Evolutionary conservation across 2,888 invertebrate species (phyloP), one percentile per base, ranked within the genome.

Genomic region (Chelonus formosanus): DNA sequence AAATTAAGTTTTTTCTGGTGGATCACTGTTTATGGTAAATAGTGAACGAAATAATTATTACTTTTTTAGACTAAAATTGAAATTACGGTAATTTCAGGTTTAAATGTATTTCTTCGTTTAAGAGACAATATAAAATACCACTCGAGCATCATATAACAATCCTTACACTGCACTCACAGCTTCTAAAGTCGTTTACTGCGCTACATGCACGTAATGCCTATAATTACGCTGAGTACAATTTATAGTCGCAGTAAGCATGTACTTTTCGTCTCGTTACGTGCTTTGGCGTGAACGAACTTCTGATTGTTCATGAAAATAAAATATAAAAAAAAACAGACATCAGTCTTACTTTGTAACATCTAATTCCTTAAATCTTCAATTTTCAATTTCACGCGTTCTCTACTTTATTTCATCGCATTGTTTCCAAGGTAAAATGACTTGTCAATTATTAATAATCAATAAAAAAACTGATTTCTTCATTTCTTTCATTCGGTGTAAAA

Each of bases 221-320:
- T 80, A 79, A 80, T 81, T 80, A 78, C 73, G 73, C 47, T 70
- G 70, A 74, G 75, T 73, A 73, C 80, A 79, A 79, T 77, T 80
- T 75, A 76, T 76, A 76, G 71, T 68, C 70, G 70, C 70, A 73
- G 72, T 74, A 74, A 80, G 74, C 75, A 70, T 70, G 71, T 69
- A 74, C 74, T 78, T 76, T 73, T 75, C 71, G 71, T 72, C 76
- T 76, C 71, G 76, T 77, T 75, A 73, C 69, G 71, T 70, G 72
- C 52, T 43, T 32, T 35, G 32, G 62, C 62, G 48, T 45, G 53
- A 62, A 69, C 67, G 67, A 69, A 70, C 69, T 73, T 65, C 63
- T 68, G 73, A 71, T 70, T 70, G 70, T 71, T 71, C 70, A 69
- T 71, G 65, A 70, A 70, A 60, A 40, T 60, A 45, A 54, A 65